Conservation (phyloP, 2,797 vertebrate species). For the Onychomys torridus region DNA sequence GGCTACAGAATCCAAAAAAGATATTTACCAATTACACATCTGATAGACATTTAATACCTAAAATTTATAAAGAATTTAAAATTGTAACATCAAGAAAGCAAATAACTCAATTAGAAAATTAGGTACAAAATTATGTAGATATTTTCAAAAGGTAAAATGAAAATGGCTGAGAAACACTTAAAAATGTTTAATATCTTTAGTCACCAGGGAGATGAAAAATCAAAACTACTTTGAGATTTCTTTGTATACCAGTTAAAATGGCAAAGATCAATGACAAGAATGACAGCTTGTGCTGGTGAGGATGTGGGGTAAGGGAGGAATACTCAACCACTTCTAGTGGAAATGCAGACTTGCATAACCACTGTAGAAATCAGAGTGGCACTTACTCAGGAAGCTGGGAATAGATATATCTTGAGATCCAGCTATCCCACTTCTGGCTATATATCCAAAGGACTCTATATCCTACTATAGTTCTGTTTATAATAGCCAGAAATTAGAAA, state of each 20-base stretch:
- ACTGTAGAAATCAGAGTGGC: neutral
- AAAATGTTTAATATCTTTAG: neutral
- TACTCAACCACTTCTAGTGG: neutral
- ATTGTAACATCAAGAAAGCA: neutral
- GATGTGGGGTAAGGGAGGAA: neutral
- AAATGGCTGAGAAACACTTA: neutral
- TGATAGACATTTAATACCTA: neutral
- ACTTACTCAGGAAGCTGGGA: neutral
- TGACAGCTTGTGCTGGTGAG: neutral
- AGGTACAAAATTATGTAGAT: neutral
- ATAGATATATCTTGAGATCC: neutral
- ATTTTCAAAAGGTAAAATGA: neutral
- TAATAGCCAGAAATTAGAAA: neutral
- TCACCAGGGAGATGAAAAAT: neutral
- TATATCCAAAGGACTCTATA: neutral
- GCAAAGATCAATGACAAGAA: neutral
- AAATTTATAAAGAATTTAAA: neutral
- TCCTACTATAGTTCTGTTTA: neutral
- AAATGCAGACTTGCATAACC: neutral
- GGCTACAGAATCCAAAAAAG: neutral
- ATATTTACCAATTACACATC: neutral
- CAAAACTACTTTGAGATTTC: neutral
- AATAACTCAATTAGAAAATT: neutral
- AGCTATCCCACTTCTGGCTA: neutral
- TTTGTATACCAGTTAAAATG: neutral